A percentile compares a stretch with the other conserved stretches of the same genome.
phyloP scores from a whole-genome alignment of 2,113 vertebrate species.

The Albula glossodonta region DNA sequence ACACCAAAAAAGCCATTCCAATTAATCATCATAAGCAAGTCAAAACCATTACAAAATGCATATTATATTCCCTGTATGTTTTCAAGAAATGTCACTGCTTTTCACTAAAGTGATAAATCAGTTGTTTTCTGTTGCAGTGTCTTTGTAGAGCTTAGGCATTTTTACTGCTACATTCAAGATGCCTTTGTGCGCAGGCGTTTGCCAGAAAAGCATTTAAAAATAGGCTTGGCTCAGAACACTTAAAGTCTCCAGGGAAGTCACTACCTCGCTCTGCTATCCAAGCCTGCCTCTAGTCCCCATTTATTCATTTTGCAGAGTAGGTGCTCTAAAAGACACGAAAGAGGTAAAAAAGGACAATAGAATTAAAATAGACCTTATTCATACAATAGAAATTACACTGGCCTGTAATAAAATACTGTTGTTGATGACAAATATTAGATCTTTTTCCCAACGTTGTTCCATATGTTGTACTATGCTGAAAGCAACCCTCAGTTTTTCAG shows the following conservation, averaged over 20 bases:
- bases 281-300: not conserved
- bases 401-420: not conserved
- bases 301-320: not conserved
- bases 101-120: not conserved
- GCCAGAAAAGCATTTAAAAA: constrained; percentile 21
- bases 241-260: not conserved
- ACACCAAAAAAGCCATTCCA: no score
- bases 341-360: not conserved
- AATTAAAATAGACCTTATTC: not conserved
- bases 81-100: not conserved
- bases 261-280: not conserved
- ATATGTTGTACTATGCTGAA: not conserved
- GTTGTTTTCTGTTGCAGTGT: not conserved
- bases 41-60: not conserved
- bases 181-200: not conserved
- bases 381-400: not conserved
- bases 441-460: not conserved
- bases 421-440: not conserved
- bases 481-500: not conserved
- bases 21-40: no score
- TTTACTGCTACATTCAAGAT: constrained; percentile 17
- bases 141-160: not conserved
- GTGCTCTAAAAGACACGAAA: not conserved
- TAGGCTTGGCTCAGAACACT: constrained; percentile 5
- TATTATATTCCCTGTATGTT: not conserved